Base-by-base conservation (phyloP, 2,888 invertebrate genomes). In the Automeris io region DNA sequence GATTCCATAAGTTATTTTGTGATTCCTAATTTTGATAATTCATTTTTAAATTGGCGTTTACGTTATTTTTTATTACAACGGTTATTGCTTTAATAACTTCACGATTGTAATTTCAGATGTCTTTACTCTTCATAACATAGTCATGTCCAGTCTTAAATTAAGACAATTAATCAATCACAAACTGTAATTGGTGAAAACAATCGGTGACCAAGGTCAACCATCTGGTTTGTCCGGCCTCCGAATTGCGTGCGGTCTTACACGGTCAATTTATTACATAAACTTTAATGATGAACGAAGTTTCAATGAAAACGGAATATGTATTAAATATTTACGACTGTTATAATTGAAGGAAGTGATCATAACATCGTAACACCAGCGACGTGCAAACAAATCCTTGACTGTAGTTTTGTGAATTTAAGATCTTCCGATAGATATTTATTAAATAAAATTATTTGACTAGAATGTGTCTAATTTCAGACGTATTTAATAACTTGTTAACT, bases 301-400 rank as follows among this genome's bases (percentile, higher is more conserved):
- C 49, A 52, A 47, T 58, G 53, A 47, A 63, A 59, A 56, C 52
- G 60, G 61, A 55, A 57, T 61, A 50, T 44, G n/a, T 48, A 54
- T 57, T 59, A 40, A 43, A 46, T 43, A 25, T 32, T 31, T 46
- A 45, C 45, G 45, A 51, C 50, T 57, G 56, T 48, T 42, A 45
- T 46, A 51, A 53, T 45, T 47, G 53, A 51, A 58, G 54, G 51
- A 58, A 58, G 37, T 42, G 35, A 37, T 36, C 41, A 41, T 46
- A 54, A 46, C 47, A n/a, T n/a, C n/a, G n/a, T n/a, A n/a, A n/a
- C n/a, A n/a, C n/a, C n/a, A n/a, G n/a, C n/a, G n/a, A n/a, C n/a
- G n/a, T n/a, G n/a, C n/a, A n/a, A n/a, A n/a, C n/a, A n/a, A n/a
- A n/a, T n/a, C n/a, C n/a, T n/a, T n/a, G n/a, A n/a, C n/a, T n/a